Evolutionary conservation across 2,888 invertebrate genomes (phyloP).

Genomic region (Parnassius glacialis): DNA sequence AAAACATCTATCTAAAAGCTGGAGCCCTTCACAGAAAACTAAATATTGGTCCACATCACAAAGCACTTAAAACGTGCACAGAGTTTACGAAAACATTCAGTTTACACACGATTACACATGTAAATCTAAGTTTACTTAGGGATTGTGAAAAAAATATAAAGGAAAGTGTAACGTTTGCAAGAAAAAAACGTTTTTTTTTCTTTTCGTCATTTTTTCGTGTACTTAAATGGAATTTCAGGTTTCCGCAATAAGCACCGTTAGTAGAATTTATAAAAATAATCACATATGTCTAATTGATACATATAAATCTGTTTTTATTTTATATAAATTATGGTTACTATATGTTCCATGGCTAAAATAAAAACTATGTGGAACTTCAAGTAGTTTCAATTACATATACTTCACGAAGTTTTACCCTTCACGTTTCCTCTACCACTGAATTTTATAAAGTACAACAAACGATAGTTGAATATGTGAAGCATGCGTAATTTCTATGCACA

Average conservation of each 20-base stretch:
- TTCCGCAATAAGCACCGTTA: constrained; percentile 17
- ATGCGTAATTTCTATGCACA: constrained; percentile 15
- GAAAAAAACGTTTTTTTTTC: too few relatives aligned
- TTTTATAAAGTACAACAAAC: constrained; percentile 4
- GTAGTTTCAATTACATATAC: constrained; percentile 13
- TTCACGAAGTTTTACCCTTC: constrained; percentile 1
- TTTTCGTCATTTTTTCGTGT: constrained; percentile 5
- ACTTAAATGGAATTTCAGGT: constrained; percentile 2
- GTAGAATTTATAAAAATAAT: constrained; percentile 18
- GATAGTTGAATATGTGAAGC: constrained; percentile 32
- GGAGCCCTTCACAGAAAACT: constrained; percentile 15
- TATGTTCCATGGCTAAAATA: background rate
- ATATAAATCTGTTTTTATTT: too few relatives aligned
- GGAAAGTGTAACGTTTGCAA: constrained; percentile 16
- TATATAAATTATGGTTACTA: too few relatives aligned
- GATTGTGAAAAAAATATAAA: constrained; percentile 24
- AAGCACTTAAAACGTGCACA: constrained; percentile 26
- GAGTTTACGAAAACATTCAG: constrained; percentile 14
- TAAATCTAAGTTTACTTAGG: constrained; percentile 29
- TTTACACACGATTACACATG: constrained; percentile 28
- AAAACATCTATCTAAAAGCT: constrained; percentile 19
- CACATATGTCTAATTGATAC: too few relatives aligned
- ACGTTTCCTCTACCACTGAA: background rate
- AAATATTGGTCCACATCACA: constrained; percentile 27
- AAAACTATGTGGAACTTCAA: background rate